phyloP scores from a whole-genome alignment of 2,888 invertebrate species.

The Lasioglossum villosulum region DNA sequence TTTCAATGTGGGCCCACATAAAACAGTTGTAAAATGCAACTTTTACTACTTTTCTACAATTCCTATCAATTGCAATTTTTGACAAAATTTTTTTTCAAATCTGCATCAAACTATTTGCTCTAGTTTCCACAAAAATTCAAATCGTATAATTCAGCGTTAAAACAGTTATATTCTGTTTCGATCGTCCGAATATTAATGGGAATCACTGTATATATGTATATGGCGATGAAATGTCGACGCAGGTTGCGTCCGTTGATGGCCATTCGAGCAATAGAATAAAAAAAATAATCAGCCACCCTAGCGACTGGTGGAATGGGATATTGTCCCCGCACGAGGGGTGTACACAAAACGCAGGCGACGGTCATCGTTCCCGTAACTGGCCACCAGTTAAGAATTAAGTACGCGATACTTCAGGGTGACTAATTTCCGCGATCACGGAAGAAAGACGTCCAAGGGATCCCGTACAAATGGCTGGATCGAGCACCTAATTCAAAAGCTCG shows the following conservation, averaged over 20 bases:
- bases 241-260: background rate
- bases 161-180: too few species aligned
- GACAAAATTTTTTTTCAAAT: too few species aligned
- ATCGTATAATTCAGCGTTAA: too few species aligned
- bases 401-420: constrained; percentile 9
- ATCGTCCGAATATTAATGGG: too few species aligned
- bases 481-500: constrained; percentile 51
- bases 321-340: too few species aligned
- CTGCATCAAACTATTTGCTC: too few species aligned
- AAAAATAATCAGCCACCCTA: background rate
- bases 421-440: constrained; percentile 62
- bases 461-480: constrained; percentile 52
- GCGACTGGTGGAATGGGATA: background rate
- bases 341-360: background rate
- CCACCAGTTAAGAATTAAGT: background rate
- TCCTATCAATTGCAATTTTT: too few species aligned
- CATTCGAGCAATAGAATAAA: background rate
- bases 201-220: too few species aligned
- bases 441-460: constrained; percentile 57
- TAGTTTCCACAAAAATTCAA: too few species aligned
- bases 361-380: background rate
- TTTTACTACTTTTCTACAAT: too few species aligned
- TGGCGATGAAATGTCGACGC: background rate
- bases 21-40: too few species aligned
- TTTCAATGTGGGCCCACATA: too few species aligned